Conservation (phyloP, 2,888 invertebrate species). For the Leptinotarsa tumamoca region DNA sequence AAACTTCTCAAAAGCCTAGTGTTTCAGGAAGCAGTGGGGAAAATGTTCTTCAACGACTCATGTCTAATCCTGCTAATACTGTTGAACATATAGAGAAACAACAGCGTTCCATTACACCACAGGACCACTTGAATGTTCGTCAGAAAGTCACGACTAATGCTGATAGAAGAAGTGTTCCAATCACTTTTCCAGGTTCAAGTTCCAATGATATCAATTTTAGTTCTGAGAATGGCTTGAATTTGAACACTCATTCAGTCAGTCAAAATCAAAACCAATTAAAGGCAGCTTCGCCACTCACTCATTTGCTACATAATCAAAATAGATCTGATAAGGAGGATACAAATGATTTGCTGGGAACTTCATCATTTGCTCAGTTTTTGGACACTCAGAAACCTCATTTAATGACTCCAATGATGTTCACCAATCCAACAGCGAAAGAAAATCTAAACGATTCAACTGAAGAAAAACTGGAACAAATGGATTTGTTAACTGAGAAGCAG, state of each 20-base stretch:
- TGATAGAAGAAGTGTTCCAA: conserved; percentile 61
- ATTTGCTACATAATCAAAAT: conserved; percentile 54
- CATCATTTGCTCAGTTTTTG: conserved; percentile 67
- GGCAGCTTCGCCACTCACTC: conserved; percentile 53
- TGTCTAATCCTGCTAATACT: conserved; percentile 86
- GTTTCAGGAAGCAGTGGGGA: conserved; percentile 60
- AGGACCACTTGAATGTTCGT: conserved; percentile 62
- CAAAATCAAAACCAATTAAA: conserved; percentile 26
- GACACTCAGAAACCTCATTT: conserved; percentile 77
- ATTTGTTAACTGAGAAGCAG: conserved; percentile 89
- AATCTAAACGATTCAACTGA: conserved; percentile 30
- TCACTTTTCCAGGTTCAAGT: conserved; percentile 54
- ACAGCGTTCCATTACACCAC: conserved; percentile 82
- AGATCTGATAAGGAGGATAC: conserved; percentile 46
- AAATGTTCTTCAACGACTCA: conserved; percentile 80
- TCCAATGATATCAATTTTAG: conserved; percentile 38
- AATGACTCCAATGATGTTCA: conserved; percentile 90
- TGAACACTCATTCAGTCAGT: conserved; percentile 69
- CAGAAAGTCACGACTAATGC: conserved; percentile 50
- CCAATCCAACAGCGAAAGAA: conserved; percentile 67
- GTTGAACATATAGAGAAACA: conserved; percentile 91
- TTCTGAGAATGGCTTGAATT: conserved; percentile 69
- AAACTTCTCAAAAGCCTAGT: conserved; percentile 70
- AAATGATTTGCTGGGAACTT: conserved; percentile 58
- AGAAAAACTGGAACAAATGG: conserved; percentile 59